These are phyloP conservation scores for Xiphorhynchus elegans DNA, from an alignment of 2,113 vertebrate species.

Conservation along the genomic window DNA sequence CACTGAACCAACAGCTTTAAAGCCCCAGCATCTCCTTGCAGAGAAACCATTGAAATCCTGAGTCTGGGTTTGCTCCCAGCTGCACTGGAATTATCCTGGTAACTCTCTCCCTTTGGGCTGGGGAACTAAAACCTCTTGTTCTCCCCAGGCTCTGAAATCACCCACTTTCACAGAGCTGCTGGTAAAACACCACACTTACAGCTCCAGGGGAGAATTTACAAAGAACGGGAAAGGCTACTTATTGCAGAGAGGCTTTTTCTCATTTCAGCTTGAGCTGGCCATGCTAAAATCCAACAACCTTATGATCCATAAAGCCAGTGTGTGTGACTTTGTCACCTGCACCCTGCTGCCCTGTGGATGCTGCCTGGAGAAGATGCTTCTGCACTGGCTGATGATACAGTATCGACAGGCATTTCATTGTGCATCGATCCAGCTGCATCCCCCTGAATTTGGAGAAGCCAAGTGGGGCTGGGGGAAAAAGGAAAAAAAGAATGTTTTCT, in stretches of 20 bases:
- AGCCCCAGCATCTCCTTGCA: background rate
- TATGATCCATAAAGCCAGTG: background rate
- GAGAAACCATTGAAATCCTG: background rate
- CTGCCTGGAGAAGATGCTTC: background rate
- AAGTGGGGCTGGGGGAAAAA: accelerated
- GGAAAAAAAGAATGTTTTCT: background rate
- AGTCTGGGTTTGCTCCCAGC: background rate
- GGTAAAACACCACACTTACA: background rate
- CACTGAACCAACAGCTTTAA: background rate
- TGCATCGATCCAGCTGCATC: background rate
- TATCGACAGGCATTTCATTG: background rate
- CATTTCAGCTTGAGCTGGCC: background rate
- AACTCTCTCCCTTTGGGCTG: background rate
- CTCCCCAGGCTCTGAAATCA: background rate
- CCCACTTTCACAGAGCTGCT: background rate
- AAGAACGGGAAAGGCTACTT: background rate
- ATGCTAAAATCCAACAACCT: background rate
- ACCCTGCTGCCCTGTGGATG: background rate
- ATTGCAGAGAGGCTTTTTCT: background rate
- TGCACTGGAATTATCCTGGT: accelerated
- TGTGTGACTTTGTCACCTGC: background rate
- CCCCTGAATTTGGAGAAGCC: background rate
- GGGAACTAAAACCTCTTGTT: background rate
- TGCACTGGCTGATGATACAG: background rate
- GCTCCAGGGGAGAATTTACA: background rate